Evolutionary conservation across 2,888 invertebrate genomes (phyloP).

Genomic region (Listrodromus nycthemerus): DNA sequence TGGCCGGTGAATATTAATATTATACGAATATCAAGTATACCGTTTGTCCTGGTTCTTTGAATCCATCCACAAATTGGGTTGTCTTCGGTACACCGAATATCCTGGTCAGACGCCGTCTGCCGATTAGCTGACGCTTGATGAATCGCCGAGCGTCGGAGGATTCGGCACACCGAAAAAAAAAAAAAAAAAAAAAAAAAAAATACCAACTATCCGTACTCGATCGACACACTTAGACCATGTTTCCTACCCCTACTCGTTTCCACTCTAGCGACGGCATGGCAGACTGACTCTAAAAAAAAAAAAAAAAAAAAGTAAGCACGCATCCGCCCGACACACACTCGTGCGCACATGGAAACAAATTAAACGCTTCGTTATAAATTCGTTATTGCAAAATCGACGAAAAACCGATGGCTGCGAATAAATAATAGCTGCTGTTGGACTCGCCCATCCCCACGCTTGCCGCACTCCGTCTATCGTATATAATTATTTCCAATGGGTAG

Average conservation of each 20-base stretch:
- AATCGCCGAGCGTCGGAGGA: not conserved
- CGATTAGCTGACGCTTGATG: conserved; percentile 9
- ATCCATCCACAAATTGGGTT: not conserved
- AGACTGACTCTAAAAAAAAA: not conserved
- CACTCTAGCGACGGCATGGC: conserved; percentile 30
- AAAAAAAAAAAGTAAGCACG: conserved; percentile 5
- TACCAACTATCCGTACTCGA: conserved; percentile 13
- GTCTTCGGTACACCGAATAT: not conserved
- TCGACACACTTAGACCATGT: conserved; percentile 73
- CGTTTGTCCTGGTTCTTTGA: not conserved
- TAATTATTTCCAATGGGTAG: conserved; percentile 77
- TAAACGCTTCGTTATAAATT: not conserved
- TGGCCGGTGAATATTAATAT: too few relatives aligned
- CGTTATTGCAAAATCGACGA: conserved; percentile 6
- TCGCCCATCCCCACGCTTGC: not conserved
- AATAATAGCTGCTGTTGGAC: not conserved
- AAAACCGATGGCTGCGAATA: conserved; percentile 15
- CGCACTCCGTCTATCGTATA: conserved; percentile 68
- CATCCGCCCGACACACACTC: not conserved
- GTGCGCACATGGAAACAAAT: not conserved
- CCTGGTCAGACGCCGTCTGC: not conserved
- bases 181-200: too few relatives aligned
- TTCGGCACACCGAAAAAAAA: conserved; percentile 10
- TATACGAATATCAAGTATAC: not conserved
- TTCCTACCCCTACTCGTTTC: conserved; percentile 58